Base-by-base conservation (phyloP, 2,888 invertebrate species). In the Latheticus oryzae region DNA sequence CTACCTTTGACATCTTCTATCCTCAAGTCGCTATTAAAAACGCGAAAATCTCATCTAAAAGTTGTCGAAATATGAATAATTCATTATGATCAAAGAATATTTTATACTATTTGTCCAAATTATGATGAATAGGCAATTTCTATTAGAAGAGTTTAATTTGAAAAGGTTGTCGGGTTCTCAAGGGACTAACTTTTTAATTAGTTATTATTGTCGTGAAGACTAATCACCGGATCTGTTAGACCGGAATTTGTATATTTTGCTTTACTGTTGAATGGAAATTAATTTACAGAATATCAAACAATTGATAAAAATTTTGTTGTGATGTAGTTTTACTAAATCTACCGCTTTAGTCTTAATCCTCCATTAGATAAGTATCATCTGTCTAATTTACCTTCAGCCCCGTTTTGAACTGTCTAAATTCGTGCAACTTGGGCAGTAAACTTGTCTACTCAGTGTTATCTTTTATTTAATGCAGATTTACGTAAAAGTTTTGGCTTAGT, bases 391-490 rank as follows among this genome's bases (percentile, higher is more conserved):
- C 40, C 40, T n/a, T 9, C 30, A 15, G 11, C n/a, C 15, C 11
- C 32, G 21, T 9, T 13, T 23, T 21, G 32, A 45, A 23, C 30
- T 21, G 32, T 32, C 45, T 13, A 45, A 45, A 45, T 32, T 19
- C 11, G 16, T 15, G 35, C 26, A 48, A 48, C 35, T 48, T 48
- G 9, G 26, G 23, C 16, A 21, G 26, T 48, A 48, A 48, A 48
- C 33, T 23, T 23, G 26, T 15, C 21, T n/a, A 32, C 12, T 28
- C n/a, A n/a, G 35, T 43, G 53, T 53, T 42, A 53, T 53, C 53
- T 43, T 43, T 43, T 43, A 43, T 26, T 53, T 53, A 53, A 53
- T 53, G 53, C 53, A 53, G 53, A 53, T 53, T 53, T 53, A 43
- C 43, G 53, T 9, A 28, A 40, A 52, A 38, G 21, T 52, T 32